Evolutionary conservation across 2,888 invertebrate genomes (phyloP).

Genomic region (Cancer borealis): DNA sequence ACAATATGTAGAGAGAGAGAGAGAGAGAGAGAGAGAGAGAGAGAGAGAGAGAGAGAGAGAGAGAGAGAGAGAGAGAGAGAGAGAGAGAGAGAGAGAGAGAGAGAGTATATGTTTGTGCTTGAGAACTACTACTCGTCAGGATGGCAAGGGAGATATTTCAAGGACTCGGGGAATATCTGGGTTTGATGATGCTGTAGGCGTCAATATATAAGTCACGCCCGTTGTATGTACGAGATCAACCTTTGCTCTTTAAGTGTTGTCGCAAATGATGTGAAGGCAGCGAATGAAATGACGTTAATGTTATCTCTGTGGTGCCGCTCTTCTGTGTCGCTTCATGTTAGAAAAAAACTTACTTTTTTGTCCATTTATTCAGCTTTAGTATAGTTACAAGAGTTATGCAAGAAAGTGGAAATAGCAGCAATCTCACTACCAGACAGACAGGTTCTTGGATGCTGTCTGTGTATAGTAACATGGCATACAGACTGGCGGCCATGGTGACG

Average conservation of each 20-base stretch:
- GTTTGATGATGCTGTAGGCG: neutral
- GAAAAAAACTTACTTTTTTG: neutral
- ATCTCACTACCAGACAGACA: neutral
- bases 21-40: neutral
- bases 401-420: neutral
- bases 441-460: neutral
- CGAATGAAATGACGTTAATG: neutral
- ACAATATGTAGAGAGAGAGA: too few relatives aligned
- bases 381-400: neutral
- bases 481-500: neutral
- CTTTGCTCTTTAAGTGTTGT: neutral
- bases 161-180: neutral
- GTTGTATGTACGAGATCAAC: neutral
- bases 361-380: neutral
- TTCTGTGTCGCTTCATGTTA: neutral
- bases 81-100: neutral
- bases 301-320: neutral
- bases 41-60: constrained; percentile 20
- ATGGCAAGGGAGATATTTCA: neutral
- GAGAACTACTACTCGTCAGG: neutral
- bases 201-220: neutral
- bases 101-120: neutral
- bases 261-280: neutral
- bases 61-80: neutral
- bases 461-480: neutral